These are phyloP conservation scores for Columba livia DNA, from an alignment of 2,113 vertebrate species.

Conservation along the genomic window DNA sequence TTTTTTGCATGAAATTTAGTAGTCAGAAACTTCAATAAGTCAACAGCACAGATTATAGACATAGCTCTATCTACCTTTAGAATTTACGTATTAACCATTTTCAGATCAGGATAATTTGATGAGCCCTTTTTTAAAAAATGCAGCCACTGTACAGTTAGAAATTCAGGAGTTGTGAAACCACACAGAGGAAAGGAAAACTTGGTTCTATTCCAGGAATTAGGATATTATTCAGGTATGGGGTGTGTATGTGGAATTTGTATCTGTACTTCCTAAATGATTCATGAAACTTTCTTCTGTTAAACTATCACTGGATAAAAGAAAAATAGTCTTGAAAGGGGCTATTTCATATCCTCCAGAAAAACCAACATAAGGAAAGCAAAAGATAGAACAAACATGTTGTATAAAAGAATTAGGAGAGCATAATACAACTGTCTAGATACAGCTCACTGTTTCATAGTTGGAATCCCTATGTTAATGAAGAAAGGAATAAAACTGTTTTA, in stretches of 20 bases:
- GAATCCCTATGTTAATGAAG: neutral
- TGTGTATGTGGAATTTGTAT: neutral
- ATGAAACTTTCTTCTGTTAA: neutral
- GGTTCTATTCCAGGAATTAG: neutral
- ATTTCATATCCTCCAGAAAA: neutral
- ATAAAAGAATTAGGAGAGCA: neutral
- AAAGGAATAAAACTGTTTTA: neutral
- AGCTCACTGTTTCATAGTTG: neutral
- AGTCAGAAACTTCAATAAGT: neutral
- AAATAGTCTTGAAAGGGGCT: neutral
- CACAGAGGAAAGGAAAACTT: neutral
- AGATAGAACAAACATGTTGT: rapidly evolving
- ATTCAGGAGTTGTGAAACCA: neutral
- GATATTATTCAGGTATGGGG: neutral
- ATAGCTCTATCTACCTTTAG: neutral
- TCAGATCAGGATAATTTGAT: neutral
- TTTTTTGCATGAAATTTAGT: neutral
- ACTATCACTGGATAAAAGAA: neutral
- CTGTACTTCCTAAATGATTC: neutral
- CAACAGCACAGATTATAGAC: neutral
- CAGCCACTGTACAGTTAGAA: neutral
- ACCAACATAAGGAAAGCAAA: neutral
- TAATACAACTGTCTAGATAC: neutral
- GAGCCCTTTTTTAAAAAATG: neutral
- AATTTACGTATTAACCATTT: neutral